Base-by-base conservation (phyloP, 2,888 invertebrate genomes). In the Glyphotaelius pellucidus region DNA sequence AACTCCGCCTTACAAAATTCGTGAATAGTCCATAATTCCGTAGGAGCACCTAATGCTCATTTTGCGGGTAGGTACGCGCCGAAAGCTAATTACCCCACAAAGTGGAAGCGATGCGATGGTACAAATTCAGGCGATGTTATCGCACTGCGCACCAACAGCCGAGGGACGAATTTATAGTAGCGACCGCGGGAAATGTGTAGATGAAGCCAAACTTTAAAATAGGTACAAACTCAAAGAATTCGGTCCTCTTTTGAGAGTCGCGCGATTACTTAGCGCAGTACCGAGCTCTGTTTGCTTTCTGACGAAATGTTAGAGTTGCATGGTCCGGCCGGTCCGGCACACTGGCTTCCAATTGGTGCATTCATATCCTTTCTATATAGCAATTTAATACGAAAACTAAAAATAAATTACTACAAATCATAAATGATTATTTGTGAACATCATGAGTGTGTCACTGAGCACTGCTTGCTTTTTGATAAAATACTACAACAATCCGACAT, bases 51-150 rank as follows among this genome's bases (percentile, higher is more conserved):
- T 92, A 92, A 92, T 92, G 90, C 90, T 92, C 92, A 92, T 92
- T 92, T 92, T 92, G 92, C 89, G 91, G 91, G 67, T 67, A 67
- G 92, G 81, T 89, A 85, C 92, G 92, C 81, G 92, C 85, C 91
- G 92, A 92, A 92, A 92, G 92, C 92, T 92, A 92, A 92, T 92
- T 92, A 92, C 90, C 89, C 92, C 92, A 90, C 92, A 90, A 79
- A 90, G 84, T 89, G 91, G 79, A 30, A 35, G 80, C 42, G 89
- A 42, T 80, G 80, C 42, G 80, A 42, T 80, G 11, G 89, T 89
- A 35, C 38, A 35, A 80, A 80, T 80, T 89, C 42, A 42, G 80
- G 31, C 80, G 35, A 31, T n/a, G 89, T n/a, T 80, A 80, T 80
- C 42, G 80, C 38, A 15, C 80, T 12, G 32, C 15, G 80, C 38